These are phyloP conservation scores for Muscina levida DNA, from an alignment of 2,888 invertebrate species.

Conservation along the genomic window DNA sequence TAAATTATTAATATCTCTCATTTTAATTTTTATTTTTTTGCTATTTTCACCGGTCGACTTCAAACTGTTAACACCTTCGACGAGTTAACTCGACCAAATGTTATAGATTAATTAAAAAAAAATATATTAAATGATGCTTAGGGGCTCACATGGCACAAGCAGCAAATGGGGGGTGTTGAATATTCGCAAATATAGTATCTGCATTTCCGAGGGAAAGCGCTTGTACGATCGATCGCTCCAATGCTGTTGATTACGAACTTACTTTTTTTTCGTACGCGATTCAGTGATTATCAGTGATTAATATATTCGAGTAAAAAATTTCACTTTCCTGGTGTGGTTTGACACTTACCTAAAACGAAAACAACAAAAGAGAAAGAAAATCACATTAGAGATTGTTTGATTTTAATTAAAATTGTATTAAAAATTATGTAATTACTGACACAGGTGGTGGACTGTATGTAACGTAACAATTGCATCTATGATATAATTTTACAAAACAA, in stretches of 20 bases:
- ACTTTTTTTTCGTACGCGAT: slow-evolving; percentile 35
- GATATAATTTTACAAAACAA: no score
- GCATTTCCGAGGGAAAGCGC: background rate
- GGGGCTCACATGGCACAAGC: no score
- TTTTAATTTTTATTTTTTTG: no score
- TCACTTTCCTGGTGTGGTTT: slow-evolving; percentile 6
- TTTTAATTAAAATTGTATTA: slow-evolving; percentile 16
- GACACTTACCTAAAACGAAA: slow-evolving; percentile 56
- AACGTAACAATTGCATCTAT: no score
- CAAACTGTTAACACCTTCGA: slow-evolving; percentile 45
- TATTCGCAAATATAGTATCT: background rate
- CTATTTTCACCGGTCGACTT: background rate
- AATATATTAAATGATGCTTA: background rate
- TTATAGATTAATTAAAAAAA: slow-evolving; percentile 24
- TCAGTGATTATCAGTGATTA: background rate
- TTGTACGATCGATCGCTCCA: no score
- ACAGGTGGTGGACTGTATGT: no score
- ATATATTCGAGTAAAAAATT: no score
- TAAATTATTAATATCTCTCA: slow-evolving; percentile 17
- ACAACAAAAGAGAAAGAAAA: background rate
- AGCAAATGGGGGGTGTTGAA: no score
- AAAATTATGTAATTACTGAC: background rate
- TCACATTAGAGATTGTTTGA: background rate
- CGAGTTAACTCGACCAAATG: background rate
- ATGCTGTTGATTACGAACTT: slow-evolving; percentile 14